These are phyloP conservation scores for Oreotrochilus melanogaster DNA, from an alignment of 2,113 vertebrate genomes.

Conservation along the genomic window DNA sequence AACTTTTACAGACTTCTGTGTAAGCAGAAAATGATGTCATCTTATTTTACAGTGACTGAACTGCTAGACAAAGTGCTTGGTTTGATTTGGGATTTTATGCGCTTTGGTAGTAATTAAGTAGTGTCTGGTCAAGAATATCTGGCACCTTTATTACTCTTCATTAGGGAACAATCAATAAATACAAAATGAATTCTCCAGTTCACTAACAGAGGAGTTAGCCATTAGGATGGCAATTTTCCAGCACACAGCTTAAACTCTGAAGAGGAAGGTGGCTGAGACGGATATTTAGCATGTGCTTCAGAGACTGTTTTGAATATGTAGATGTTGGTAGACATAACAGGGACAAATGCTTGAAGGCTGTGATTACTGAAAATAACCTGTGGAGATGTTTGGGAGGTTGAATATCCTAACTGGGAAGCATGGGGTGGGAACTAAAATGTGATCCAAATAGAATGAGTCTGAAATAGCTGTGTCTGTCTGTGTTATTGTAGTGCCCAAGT, in stretches of 20 bases:
- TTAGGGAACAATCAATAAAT: conserved; percentile 64
- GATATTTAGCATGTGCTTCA: conserved; percentile 43
- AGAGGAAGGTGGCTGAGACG: conserved; percentile 43
- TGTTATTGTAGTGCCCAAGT: accelerated
- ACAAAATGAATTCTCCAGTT: conserved; percentile 55
- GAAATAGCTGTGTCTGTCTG: background rate
- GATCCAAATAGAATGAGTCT: background rate
- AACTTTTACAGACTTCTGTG: conserved; percentile 12
- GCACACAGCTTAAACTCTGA: conserved; percentile 28
- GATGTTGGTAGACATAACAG: conserved; percentile 33
- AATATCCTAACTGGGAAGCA: background rate
- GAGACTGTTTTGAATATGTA: conserved; percentile 39
- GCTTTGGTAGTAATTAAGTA: conserved; percentile 58
- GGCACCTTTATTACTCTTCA: conserved; percentile 62
- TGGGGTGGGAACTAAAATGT: background rate
- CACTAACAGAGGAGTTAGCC: conserved; percentile 22
- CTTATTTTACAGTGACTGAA: background rate
- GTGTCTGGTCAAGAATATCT: conserved; percentile 60
- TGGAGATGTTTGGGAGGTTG: background rate
- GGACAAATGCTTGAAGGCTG: conserved; percentile 19
- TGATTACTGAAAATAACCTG: background rate
- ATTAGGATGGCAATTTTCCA: conserved; percentile 46
- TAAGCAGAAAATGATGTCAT: conserved; percentile 30
- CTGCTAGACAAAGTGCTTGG: background rate
- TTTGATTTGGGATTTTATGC: conserved; percentile 43